Evolutionary conservation across 1,140 invertebrate species (phyloP), one percentile per base, ranked within the genome.

Genomic region (Drosophila malerkotliana): DNA sequence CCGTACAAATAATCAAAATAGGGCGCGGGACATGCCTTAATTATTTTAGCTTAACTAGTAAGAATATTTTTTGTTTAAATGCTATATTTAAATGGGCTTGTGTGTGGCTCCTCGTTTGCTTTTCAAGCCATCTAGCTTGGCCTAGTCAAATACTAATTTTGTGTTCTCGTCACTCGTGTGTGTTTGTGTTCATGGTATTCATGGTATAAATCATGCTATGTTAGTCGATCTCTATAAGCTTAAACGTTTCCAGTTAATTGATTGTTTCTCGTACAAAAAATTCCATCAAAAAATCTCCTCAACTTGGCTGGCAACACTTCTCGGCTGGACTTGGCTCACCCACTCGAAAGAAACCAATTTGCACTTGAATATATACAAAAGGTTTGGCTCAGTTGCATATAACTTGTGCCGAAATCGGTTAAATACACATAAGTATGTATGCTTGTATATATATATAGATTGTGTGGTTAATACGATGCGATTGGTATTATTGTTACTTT

Each of bases 401-500:
- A 72, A 75, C 54, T 77, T 63, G 71, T 73, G 71, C 69, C 68
- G 28, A 72, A 44, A 72, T 72, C 26, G 68, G 47, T 72, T 68
- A 69, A 48, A 48, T 57, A 49, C 44, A 69, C 55, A 30, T 54
- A 26, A 12, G 44, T 64, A 41, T 48, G 26, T 49, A 47, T 57
- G 21, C 14, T 44, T 55, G 47, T 69, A 18, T 55, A 68, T 21
- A 15, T 69, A 32, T 63, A 49, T 71, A 63, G 68, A 79, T 66
- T 78, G 60, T 72, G 74, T 77, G 49, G 44, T 64, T 85, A 71
- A 55, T 89, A 68, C 60, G 67, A 69, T 71, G 52, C 67, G 59
- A 81, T 85, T 87, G 72, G 77, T 85, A 51, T 87, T 87, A 77
- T 84, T 84, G 63, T 87, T 73, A 62, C 39, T 76, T 67, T 77